These are phyloP conservation scores for Acanthurus lineatus DNA, from an alignment of 2,797 vertebrate genomes.

Conservation along the genomic window DNA sequence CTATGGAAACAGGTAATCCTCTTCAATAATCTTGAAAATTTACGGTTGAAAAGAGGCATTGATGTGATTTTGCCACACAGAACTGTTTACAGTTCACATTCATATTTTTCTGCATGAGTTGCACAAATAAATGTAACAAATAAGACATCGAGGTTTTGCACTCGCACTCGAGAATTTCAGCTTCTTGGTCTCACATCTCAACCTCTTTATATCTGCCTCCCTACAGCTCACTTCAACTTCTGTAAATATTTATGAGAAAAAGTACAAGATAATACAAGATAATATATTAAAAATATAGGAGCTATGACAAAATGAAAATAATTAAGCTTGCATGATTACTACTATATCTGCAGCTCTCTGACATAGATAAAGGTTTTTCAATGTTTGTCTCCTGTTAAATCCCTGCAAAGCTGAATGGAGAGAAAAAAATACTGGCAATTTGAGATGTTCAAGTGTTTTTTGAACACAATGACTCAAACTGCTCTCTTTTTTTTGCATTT, in stretches of 20 bases:
- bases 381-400: not conserved
- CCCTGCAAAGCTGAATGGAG: no score
- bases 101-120: not conserved
- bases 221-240: not conserved
- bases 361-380: not conserved
- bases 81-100: not conserved
- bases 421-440: not conserved
- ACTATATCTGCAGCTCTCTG: not conserved
- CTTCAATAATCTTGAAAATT: slow-evolving; percentile 36
- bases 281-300: not conserved
- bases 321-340: no score
- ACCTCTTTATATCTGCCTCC: not conserved
- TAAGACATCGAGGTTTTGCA: not conserved
- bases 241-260: not conserved
- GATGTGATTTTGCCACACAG: slow-evolving; percentile 29
- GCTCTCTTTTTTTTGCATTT: no score
- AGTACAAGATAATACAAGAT: not conserved
- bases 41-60: slow-evolving; percentile 29
- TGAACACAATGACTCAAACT: not conserved
- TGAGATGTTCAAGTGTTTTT: not conserved
- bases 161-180: not conserved
- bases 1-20: slow-evolving; percentile 71
- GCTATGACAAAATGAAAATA: not conserved
- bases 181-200: not conserved
- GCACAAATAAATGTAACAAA: not conserved